Conservation (phyloP, 2,888 invertebrate species). For the Drosophila nr. perissopoda region DNA sequence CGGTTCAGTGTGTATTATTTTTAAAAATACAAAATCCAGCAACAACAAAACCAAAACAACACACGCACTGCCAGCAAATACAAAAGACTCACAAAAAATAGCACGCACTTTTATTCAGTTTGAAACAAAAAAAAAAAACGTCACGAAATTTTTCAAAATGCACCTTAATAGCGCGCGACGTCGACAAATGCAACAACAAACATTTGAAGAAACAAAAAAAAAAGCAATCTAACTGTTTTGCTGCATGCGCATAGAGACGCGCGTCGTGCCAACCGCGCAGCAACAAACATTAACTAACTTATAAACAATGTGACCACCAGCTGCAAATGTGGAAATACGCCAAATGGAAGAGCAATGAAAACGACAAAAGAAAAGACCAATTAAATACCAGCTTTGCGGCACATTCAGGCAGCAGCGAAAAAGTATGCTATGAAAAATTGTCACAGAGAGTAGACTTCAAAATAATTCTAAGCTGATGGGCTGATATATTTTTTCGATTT, state of each 20-base stretch:
- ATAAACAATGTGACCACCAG: conserved; percentile 38
- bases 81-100: conserved; percentile 21
- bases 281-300: conserved; percentile 51
- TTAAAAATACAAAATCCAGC: conserved; percentile 43
- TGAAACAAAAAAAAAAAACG: conserved; percentile 13
- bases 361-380: not conserved
- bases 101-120: conserved; percentile 15
- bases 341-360: not conserved
- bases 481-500: not conserved
- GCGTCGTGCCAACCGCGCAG: conserved; percentile 56
- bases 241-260: conserved; percentile 43
- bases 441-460: not conserved
- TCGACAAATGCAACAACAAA: conserved; percentile 43
- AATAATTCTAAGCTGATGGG: not conserved
- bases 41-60: conserved; percentile 22
- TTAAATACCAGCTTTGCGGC: conserved; percentile 19
- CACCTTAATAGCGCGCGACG: conserved; percentile 44
- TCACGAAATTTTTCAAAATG: conserved; percentile 38
- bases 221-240: conserved; percentile 22
- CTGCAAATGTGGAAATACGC: not conserved
- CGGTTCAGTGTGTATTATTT: conserved; percentile 42
- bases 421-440: conserved; percentile 19
- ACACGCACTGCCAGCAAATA: conserved; percentile 9
- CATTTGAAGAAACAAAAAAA: conserved; percentile 32
- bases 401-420: not conserved